These are phyloP conservation scores for Eremophila alpestris DNA, from an alignment of 2,797 vertebrate genomes.

Conservation along the genomic window DNA sequence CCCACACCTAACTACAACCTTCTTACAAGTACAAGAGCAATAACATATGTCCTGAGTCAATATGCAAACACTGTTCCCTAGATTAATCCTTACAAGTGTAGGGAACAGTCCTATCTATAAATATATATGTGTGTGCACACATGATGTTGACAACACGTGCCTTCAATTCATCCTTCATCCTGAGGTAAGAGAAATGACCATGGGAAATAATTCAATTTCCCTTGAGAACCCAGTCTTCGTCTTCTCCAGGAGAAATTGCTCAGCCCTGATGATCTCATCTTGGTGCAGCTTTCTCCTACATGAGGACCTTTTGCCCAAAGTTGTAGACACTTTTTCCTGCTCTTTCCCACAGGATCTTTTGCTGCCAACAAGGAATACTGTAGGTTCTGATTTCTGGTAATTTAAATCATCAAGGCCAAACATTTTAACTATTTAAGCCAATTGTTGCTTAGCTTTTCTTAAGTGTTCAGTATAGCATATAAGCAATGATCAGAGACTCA, in stretches of 20 bases:
- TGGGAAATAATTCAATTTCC: neutral
- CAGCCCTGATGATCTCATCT: neutral
- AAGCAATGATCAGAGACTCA: neutral
- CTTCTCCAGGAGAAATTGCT: neutral
- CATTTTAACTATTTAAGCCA: neutral
- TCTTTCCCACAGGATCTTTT: neutral
- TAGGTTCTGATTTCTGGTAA: neutral
- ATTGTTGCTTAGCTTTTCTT: neutral
- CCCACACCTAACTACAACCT: neutral
- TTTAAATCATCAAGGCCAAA: neutral
- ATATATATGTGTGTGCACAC: accelerated
- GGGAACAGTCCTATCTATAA: neutral
- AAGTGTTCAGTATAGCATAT: neutral
- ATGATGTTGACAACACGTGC: accelerated
- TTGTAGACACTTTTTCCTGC: neutral
- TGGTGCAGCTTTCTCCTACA: neutral
- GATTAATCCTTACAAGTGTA: neutral
- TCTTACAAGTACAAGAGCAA: neutral
- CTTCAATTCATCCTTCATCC: neutral
- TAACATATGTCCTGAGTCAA: neutral
- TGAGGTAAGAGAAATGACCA: neutral
- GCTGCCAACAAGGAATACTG: neutral
- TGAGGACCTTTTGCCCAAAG: neutral
- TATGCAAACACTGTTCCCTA: accelerated
- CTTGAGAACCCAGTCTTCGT: accelerated